These are phyloP conservation scores for Luperina testacea DNA, from an alignment of 2,888 invertebrate species.

Conservation along the genomic window DNA sequence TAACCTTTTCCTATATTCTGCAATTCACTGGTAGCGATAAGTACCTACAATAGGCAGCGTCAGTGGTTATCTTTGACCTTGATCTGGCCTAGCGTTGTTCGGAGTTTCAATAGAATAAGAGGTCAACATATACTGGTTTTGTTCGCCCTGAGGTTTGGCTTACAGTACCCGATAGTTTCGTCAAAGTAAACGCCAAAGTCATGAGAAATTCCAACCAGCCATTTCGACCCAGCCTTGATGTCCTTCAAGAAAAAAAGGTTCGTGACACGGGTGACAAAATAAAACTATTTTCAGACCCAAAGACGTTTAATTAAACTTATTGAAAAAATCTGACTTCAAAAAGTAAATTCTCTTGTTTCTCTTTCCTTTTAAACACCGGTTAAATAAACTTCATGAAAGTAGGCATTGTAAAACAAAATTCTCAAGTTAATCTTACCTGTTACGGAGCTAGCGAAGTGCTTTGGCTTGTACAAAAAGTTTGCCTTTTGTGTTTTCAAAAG, in stretches of 20 bases:
- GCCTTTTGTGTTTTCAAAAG: slow-evolving; percentile 36
- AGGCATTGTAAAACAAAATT: slow-evolving; percentile 46
- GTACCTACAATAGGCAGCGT: too few relatives aligned
- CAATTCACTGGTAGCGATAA: not conserved
- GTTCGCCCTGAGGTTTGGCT: too few relatives aligned
- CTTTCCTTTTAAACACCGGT: slow-evolving; percentile 5
- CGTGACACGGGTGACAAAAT: not conserved
- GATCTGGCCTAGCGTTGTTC: not conserved
- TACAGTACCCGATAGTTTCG: not conserved
- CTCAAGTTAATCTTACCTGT: slow-evolving; percentile 51
- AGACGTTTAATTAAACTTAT: slow-evolving; percentile 4
- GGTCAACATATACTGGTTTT: not conserved
- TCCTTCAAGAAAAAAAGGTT: slow-evolving; percentile 5
- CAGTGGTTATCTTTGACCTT: not conserved
- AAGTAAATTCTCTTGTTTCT: slow-evolving; percentile 12
- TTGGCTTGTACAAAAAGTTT: slow-evolving; percentile 55
- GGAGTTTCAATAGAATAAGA: not conserved
- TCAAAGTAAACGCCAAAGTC: not conserved
- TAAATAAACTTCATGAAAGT: slow-evolving; percentile 36
- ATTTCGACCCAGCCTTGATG: not conserved
- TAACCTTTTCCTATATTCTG: not conserved
- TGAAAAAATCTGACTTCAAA: slow-evolving; percentile 6
- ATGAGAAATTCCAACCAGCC: not conserved
- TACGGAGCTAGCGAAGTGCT: slow-evolving; percentile 45
- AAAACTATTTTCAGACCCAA: slow-evolving; percentile 8